Percentiles rank a stretch among this genome's conserved stretches.
These are phyloP conservation scores for Clepsis dumicolana DNA, from an alignment of 2,888 invertebrate genomes.

Conservation along the genomic window DNA sequence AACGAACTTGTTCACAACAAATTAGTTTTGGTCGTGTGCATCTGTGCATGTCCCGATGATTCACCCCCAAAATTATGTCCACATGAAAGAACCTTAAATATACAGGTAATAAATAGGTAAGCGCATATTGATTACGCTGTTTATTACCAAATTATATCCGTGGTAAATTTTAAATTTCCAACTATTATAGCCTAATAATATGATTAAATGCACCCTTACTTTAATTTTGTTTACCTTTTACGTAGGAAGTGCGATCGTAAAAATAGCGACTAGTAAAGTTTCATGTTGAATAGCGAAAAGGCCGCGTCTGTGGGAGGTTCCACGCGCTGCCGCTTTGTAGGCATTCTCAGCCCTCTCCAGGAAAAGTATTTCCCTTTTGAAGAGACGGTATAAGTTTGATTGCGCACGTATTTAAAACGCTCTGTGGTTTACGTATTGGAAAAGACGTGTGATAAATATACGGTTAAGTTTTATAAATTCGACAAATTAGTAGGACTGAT, in stretches of 20 bases:
- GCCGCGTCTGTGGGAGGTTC: conserved; percentile 1
- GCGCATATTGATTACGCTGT: no score
- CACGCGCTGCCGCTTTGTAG: neutral
- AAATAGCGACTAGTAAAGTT: conserved; percentile 6
- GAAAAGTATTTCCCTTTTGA: conserved; percentile 5
- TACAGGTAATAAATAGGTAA: no score
- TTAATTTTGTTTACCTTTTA: conserved; percentile 9
- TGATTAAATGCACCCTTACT: neutral
- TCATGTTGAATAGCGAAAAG: conserved; percentile 9
- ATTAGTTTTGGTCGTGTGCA: no score
- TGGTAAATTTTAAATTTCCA: no score
- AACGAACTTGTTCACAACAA: no score
- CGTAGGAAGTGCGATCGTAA: conserved; percentile 18
- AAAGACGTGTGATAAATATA: neutral
- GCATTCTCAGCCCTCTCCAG: conserved; percentile 3
- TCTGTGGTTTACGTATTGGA: conserved; percentile 6
- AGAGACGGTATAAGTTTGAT: conserved; percentile 5
- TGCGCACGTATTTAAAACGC: conserved; percentile 8
- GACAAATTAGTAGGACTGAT: neutral
- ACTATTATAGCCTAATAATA: no score
- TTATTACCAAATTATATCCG: no score
- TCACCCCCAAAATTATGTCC: no score
- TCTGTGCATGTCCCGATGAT: no score
- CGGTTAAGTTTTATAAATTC: neutral
- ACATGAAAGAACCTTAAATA: no score